Conservation (phyloP, 2,797 vertebrate species). For the Eleutherodactylus coqui region DNA sequence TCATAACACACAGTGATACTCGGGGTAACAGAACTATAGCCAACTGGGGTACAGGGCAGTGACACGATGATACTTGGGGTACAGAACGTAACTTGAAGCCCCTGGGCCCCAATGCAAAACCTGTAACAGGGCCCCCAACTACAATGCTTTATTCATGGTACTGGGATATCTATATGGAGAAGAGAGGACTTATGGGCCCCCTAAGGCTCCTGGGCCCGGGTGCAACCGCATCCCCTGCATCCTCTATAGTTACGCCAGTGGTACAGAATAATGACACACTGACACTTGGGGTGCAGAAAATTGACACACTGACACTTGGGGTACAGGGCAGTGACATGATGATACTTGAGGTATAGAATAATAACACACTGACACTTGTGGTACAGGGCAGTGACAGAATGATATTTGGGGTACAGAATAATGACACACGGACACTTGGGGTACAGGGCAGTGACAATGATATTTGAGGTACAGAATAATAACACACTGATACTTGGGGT, state of each 20-base stretch:
- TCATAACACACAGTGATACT: too few species aligned
- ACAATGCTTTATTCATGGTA: too few species aligned
- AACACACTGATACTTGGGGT: too few species aligned
- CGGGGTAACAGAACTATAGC: neutral
- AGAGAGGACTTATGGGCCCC: too few species aligned
- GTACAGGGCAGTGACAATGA: neutral
- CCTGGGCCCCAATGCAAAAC: too few species aligned
- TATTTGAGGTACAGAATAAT: too few species aligned
- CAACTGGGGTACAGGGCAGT: neutral
- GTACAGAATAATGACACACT: neutral
- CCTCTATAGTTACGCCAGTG: too few species aligned
- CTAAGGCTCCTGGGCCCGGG: too few species aligned
- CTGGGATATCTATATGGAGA: too few species aligned
- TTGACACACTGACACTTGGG: neutral
- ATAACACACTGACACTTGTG: neutral
- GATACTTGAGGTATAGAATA: neutral
- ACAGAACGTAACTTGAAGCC: neutral
- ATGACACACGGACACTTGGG: neutral
- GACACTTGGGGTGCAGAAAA: neutral
- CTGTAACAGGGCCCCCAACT: too few species aligned
- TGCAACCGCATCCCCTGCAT: too few species aligned
- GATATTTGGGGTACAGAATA: neutral
- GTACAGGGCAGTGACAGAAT: neutral
- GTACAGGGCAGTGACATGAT: too few species aligned
- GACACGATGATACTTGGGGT: neutral